Evolutionary conservation across 1,140 invertebrate genomes (phyloP), one percentile per base, ranked within the genome.

Genomic region (Drosophila bipectinata): DNA sequence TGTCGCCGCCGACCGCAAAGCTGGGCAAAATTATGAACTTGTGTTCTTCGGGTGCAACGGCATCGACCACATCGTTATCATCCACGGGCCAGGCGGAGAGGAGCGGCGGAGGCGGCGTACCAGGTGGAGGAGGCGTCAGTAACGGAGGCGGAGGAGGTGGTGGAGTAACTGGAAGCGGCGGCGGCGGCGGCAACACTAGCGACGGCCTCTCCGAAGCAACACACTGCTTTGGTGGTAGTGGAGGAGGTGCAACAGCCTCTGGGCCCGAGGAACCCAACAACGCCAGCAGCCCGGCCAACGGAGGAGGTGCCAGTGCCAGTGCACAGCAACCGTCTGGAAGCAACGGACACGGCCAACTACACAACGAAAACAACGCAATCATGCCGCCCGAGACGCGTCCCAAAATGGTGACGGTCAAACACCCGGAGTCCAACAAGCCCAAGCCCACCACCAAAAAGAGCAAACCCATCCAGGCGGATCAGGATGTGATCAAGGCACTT

Each of bases 401-500:
- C 26, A 98, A 98, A 92, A 95, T 97, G 48, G 98, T 99, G 4
- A 98, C 96, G 8, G 97, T 99, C 0, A 98, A 97, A 87, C 97
- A 98, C 92, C 97, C 98, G 1, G 98, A 98, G 83, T 98, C 97
- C 1, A 98, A 97, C 87, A 98, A 98, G 92, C 96, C 98, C 1
- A 99, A 98, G 91, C 97, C 97, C 1, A 98, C 97, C 26, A 91
- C 95, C 10, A 97, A 97, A 88, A 98, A 98, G 92, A 85, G 84
- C 68, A 97, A 97, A 91, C 97, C 97, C 0, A 97, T 98, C 55
- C 97, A 98, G 92, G 97, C 98, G 2, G 97, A 98, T 92, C 92
- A 98, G 68, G 98, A 99, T 93, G 96, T 99, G 32, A 95, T 96
- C 10, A 99, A 99, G 91, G 98, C 99, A 90, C 96, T 99, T 87